Percentiles rank a stretch among this genome's conserved stretches.
Evolutionary conservation across 1,140 invertebrate genomes (phyloP).

Genomic region (Bombus affinis): DNA sequence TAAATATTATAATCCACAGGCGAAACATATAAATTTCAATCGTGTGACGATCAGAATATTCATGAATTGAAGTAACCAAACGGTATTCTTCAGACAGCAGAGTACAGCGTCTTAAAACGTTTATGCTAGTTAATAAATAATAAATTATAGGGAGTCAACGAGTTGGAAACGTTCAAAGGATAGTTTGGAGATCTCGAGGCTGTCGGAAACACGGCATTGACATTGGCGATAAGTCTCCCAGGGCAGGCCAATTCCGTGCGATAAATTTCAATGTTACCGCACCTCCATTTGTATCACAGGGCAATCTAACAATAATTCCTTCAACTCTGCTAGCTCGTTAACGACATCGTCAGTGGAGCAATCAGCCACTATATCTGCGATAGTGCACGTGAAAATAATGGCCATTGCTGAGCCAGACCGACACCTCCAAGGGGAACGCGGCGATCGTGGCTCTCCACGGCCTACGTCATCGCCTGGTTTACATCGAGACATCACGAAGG

Average conservation of each 20-base stretch:
- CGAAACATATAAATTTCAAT: too few relatives aligned
- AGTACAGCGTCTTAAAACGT: not conserved
- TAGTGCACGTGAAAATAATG: constrained; percentile 24
- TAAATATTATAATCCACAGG: too few relatives aligned
- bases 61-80: too few relatives aligned
- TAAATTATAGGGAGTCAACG: not conserved
- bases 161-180: not conserved
- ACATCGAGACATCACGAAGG: constrained; percentile 59
- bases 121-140: not conserved
- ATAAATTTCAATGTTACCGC: constrained; percentile 1
- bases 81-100: not conserved
- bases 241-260: not conserved
- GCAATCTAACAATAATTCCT: constrained; percentile 19
- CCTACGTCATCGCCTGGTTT: constrained; percentile 72
- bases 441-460: constrained; percentile 27
- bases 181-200: not conserved
- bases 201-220: not conserved
- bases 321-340: constrained; percentile 33
- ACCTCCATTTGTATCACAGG: too few relatives aligned
- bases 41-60: too few relatives aligned
- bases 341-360: not conserved
- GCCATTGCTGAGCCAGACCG: not conserved
- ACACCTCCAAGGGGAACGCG: constrained; percentile 30
- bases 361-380: constrained; percentile 23
- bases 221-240: constrained; percentile 8